Evolutionary conservation across 2,888 invertebrate species (phyloP).

Genomic region (Drosophila limbata): DNA sequence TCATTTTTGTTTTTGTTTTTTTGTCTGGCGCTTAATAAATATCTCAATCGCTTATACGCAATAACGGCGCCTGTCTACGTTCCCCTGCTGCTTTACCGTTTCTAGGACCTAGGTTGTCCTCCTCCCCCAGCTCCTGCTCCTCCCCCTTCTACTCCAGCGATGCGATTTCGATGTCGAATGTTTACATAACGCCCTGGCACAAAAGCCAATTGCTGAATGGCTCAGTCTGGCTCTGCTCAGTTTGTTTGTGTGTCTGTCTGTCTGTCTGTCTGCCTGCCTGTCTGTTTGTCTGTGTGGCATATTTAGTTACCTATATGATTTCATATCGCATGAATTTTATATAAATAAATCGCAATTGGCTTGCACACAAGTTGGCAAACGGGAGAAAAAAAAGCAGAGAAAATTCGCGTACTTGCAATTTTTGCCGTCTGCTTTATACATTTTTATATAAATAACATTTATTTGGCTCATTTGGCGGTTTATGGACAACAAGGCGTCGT

Average conservation of each 20-base stretch:
- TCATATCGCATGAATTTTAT: slow-evolving; percentile 79
- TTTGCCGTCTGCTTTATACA: slow-evolving; percentile 43
- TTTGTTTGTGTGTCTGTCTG: slow-evolving; percentile 30
- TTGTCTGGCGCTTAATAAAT: slow-evolving; percentile 61
- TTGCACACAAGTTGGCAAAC: slow-evolving; percentile 65
- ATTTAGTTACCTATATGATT: slow-evolving; percentile 81
- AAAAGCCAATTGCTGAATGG: slow-evolving; percentile 76
- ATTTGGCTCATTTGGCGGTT: slow-evolving; percentile 82
- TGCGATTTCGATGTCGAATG: slow-evolving; percentile 69
- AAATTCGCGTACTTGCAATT: slow-evolving; percentile 62
- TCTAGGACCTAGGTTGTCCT: slow-evolving; percentile 19
- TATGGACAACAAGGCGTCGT: slow-evolving; percentile 68
- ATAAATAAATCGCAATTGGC: slow-evolving; percentile 81
- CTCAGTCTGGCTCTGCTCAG: slow-evolving; percentile 49
- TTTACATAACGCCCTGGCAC: slow-evolving; percentile 79
- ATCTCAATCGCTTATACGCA: slow-evolving; percentile 59
- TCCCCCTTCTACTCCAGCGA: slow-evolving; percentile 25
- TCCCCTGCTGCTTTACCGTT: slow-evolving; percentile 18
- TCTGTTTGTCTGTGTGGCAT: slow-evolving; percentile 58
- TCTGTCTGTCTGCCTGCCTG: slow-evolving; percentile 40
- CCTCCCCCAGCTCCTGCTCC: not conserved
- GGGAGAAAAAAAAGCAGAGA: slow-evolving; percentile 7
- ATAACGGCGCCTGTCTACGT: slow-evolving; percentile 55
- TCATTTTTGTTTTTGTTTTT: slow-evolving; percentile 16
- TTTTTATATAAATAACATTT: slow-evolving; percentile 78